These are phyloP conservation scores for Clamator glandarius DNA, from an alignment of 2,797 vertebrate genomes.

Conservation along the genomic window DNA sequence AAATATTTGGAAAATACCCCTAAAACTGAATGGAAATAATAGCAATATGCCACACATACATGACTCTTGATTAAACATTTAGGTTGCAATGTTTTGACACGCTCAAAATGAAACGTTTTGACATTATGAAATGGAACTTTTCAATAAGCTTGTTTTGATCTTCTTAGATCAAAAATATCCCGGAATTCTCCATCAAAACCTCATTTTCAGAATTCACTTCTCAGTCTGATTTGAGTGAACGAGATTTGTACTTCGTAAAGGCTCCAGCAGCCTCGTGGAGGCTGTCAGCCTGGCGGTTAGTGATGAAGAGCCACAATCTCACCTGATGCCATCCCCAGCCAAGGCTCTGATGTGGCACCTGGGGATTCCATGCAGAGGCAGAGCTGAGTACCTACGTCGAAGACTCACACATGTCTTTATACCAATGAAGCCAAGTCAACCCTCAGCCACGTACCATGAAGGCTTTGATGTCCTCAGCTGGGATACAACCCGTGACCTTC, in stretches of 20 bases:
- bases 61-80: slow-evolving; percentile 51
- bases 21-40: background rate
- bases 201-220: background rate
- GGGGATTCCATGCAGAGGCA: accelerated
- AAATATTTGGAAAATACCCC: background rate
- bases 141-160: slow-evolving; percentile 51
- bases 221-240: accelerated
- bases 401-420: accelerated
- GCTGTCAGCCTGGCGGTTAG: background rate
- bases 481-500: background rate
- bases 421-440: accelerated
- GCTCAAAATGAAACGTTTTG: slow-evolving; percentile 12
- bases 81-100: slow-evolving; percentile 23
- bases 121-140: slow-evolving; percentile 41
- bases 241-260: background rate
- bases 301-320: background rate
- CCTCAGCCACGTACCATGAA: accelerated
- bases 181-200: background rate
- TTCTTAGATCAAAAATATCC: slow-evolving; percentile 38
- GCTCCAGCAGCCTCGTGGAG: background rate
- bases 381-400: accelerated
- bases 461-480: background rate
- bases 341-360: background rate
- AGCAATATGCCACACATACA: background rate
- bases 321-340: accelerated